Base-by-base conservation (phyloP, 2,797 vertebrate species). In the Sphenodon punctatus region DNA sequence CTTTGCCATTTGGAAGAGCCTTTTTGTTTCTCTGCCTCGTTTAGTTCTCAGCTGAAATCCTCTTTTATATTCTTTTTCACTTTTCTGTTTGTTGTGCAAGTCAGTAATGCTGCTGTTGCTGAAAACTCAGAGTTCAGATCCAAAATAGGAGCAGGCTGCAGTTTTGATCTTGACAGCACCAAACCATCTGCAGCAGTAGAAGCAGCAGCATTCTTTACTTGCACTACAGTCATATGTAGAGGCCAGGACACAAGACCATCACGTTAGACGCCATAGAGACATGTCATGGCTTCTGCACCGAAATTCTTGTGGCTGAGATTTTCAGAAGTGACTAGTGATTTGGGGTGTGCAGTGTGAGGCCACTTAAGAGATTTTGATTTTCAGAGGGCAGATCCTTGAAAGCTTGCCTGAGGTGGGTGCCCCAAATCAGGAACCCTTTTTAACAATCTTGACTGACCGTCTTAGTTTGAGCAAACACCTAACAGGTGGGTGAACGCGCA, bases 111-210 rank as follows among this genome's bases (percentile, higher is more conserved):
- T 45, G 58, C 39, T 77, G 36, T 41, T 68, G n/a, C n/a, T n/a
- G n/a, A n/a, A 0, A 51, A 84, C 32, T 60, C 60, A 87, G 69
- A 85, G 74, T 78, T 82, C 36, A 84, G 82, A 60, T 87, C 8
- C 22, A 12, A 58, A 23, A 16, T 69, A 17, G 58, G 48, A 7
- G 13, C 14, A 20, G 43, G 51, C 38, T 61, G 5, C 22, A 7
- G 5, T 61, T 68, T n/a, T 67, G 81, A 75, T 65, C 64, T 60
- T 45, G 12, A 53, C 38, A 64, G 67, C 58, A 82, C 78, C 25
- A 49, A 5, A 63, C 76, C 56, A 79, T 65, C 70, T 82, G 56
- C 59, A 45, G 68, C 72, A 58, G 17, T 27, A 17, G 36, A 51
- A 82, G 56, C 59, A 45, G 68, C 72, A 58, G 17, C 27, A 17